Evolutionary conservation across 2,113 vertebrate genomes (phyloP).

Genomic region (Gambusia affinis): DNA sequence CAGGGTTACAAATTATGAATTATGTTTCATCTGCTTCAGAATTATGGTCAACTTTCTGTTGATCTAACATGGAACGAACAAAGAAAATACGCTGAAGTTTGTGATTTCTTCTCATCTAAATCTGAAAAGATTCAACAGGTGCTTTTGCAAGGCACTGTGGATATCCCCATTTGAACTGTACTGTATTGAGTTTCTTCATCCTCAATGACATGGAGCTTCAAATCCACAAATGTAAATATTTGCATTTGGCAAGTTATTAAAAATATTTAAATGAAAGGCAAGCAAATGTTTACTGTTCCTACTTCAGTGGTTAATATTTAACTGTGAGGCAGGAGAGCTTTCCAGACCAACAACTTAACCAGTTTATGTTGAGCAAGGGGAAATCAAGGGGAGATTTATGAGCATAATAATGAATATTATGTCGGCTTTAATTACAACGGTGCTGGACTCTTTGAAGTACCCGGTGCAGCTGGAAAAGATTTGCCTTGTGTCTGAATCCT

Average conservation of each 20-base stretch:
- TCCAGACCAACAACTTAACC: slow-evolving; percentile 54
- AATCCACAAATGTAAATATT: slow-evolving; percentile 3
- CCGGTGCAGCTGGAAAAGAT: slow-evolving; percentile 64
- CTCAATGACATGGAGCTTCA: slow-evolving; percentile 6
- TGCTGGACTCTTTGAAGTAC: slow-evolving; percentile 70
- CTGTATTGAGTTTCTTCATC: no score
- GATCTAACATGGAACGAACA: neutral
- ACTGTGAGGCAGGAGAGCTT: slow-evolving; percentile 30
- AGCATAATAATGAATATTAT: slow-evolving; percentile 75
- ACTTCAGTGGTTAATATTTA: slow-evolving; percentile 34
- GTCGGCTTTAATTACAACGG: slow-evolving; percentile 73
- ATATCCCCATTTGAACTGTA: no score
- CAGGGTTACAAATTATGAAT: neutral
- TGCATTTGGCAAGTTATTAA: neutral
- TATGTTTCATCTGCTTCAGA: neutral
- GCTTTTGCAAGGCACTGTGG: neutral
- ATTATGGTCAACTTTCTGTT: neutral
- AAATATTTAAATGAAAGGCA: neutral
- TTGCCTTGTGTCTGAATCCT: slow-evolving; percentile 64
- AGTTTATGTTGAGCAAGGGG: slow-evolving; percentile 64
- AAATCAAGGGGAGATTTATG: slow-evolving; percentile 74
- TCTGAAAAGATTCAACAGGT: neutral
- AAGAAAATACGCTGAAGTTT: neutral
- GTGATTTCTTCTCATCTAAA: neutral
- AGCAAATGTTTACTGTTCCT: slow-evolving; percentile 24